phyloP scores from a whole-genome alignment of 2,113 vertebrate species.

The Callithrix jacchus region DNA sequence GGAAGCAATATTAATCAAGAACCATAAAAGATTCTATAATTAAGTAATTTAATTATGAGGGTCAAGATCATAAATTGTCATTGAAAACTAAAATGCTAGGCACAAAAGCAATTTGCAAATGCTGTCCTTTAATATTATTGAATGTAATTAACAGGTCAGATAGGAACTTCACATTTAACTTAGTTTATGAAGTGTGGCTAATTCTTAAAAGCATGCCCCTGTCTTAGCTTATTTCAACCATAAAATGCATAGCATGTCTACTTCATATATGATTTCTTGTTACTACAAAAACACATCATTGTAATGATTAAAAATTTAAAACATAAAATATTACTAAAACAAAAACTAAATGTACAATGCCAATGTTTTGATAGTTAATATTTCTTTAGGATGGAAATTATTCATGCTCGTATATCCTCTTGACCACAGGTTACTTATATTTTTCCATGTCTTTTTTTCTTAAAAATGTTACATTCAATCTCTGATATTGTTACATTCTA shows the following conservation, averaged over 20 bases:
- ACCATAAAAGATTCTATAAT: conserved; percentile 65
- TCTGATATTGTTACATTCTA: background rate
- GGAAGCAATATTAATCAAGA: conserved; percentile 48
- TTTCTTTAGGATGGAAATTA: background rate
- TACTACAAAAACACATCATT: background rate
- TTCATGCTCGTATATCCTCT: background rate
- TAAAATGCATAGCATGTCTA: conserved; percentile 10
- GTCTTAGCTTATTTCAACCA: conserved; percentile 20
- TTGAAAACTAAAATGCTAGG: conserved; percentile 23
- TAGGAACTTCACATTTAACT: conserved; percentile 58
- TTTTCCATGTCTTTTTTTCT: background rate
- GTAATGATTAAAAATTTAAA: background rate
- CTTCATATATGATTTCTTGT: background rate
- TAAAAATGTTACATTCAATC: background rate
- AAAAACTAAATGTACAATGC: background rate
- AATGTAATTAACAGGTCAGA: conserved; percentile 57
- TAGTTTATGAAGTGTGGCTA: conserved; percentile 61
- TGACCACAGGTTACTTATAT: background rate
- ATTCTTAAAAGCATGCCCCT: conserved; percentile 33
- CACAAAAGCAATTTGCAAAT: conserved; percentile 47
- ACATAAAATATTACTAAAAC: conserved; percentile 13
- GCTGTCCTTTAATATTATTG: conserved; percentile 57
- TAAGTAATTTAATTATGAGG: conserved; percentile 68
- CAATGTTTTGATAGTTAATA: background rate
- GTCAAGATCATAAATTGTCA: conserved; percentile 52